Conservation (phyloP, 2,113 vertebrate species). For the Trematocara unimaculatum region DNA sequence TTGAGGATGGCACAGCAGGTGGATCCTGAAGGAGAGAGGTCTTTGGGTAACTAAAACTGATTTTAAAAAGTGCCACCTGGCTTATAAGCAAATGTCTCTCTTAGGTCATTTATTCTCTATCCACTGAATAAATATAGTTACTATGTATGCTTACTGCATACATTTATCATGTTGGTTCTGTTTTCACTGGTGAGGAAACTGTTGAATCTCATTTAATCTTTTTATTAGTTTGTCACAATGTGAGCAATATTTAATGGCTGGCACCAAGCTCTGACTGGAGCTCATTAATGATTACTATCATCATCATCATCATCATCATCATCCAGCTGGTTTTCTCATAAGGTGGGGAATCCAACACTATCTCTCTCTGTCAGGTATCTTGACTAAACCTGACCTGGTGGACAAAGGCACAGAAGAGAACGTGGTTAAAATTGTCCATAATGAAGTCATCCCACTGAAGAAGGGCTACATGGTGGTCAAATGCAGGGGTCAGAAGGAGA, state of each 20-base stretch:
- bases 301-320: too few species aligned
- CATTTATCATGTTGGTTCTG: not conserved
- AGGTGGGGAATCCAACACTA: not conserved
- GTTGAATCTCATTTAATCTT: not conserved
- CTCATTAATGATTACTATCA: too few species aligned
- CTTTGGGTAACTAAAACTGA: slow-evolving; percentile 67
- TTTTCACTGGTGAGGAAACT: not conserved
- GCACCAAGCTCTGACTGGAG: not conserved
- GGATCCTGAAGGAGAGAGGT: slow-evolving; percentile 83
- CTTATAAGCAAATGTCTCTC: not conserved
- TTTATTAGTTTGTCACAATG: not conserved
- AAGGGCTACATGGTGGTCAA: slow-evolving; percentile 90
- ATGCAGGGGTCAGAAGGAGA: slow-evolving; percentile 83
- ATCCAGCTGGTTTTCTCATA: not conserved
- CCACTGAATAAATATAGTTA: not conserved
- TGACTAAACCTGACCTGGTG: slow-evolving; percentile 88
- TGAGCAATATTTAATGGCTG: not conserved
- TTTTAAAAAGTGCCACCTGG: not conserved
- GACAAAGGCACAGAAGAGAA: slow-evolving; percentile 79
- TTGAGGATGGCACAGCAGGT: slow-evolving; percentile 85
- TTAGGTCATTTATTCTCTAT: fast-evolving
- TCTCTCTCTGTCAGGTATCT: slow-evolving; percentile 69
- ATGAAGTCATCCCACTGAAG: slow-evolving; percentile 73
- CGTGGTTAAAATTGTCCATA: slow-evolving; percentile 70
- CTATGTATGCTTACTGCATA: not conserved